Evolutionary conservation across 2,888 invertebrate genomes (phyloP).

Genomic region (Drosophila picticornis): DNA sequence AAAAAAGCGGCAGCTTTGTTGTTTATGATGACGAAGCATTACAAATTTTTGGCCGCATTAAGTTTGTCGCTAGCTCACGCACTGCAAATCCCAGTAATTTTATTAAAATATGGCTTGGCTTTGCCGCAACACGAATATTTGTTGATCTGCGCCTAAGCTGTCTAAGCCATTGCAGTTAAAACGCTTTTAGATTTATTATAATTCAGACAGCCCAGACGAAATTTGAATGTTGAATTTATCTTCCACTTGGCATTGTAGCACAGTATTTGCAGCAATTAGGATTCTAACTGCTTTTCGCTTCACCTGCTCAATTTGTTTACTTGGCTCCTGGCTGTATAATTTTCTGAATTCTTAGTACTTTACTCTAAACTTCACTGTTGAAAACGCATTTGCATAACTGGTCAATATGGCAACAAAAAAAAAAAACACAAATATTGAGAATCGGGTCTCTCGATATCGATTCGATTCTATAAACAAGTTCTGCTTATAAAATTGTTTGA

Average conservation of each 20-base stretch:
- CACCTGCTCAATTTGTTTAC: background rate
- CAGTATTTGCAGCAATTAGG: background rate
- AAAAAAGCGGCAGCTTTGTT: conserved; percentile 35
- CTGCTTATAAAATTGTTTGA: background rate
- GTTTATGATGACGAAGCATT: conserved; percentile 71
- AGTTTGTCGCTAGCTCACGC: conserved; percentile 54
- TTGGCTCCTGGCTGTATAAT: background rate
- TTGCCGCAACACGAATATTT: conserved; percentile 56
- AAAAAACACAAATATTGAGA: too few relatives aligned
- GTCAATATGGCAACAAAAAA: background rate
- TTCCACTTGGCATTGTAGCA: background rate
- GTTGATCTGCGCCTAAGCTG: conserved; percentile 71
- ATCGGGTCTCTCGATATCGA: background rate
- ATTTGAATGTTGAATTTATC: background rate
- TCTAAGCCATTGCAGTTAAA: conserved; percentile 48
- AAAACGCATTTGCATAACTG: background rate
- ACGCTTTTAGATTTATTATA: conserved; percentile 51
- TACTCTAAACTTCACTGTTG: background rate
- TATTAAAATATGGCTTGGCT: conserved; percentile 73
- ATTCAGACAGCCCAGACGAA: conserved; percentile 24
- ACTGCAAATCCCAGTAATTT: conserved; percentile 76
- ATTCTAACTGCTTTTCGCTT: background rate
- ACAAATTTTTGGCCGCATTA: conserved; percentile 61
- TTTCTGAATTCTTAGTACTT: background rate
- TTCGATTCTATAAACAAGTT: background rate